Evolutionary conservation across 1,140 invertebrate genomes (phyloP), one percentile per base, ranked within the genome.

Genomic region (Hermetia illucens): DNA sequence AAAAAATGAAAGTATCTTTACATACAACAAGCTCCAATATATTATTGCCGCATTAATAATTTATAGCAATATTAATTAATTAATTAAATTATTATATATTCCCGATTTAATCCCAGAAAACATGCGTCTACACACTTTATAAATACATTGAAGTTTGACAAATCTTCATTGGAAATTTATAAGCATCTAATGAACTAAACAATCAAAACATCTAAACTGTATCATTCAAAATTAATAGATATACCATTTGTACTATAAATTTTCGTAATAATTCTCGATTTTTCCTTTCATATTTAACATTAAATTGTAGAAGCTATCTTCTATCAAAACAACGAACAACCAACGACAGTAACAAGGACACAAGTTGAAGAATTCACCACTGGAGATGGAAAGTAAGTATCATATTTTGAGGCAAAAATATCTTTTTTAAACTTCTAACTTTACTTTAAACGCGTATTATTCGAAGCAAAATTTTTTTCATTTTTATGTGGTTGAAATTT

Each of bases 301-400:
- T 66, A 54, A 55, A 66, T 64, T 3, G 59, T 64, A 34, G 55
- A 58, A 51, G 64, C 63, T 21, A 47, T 64, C 24, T 27, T 27
- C n/a, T 55, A 55, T 38, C 61, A 62, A 38, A 55, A 58, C 20
- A 44, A 53, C 39, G 46, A 55, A 24, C 46, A n/a, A n/a, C n/a
- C 54, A 32, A 46, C 51, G 29, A 47, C 52, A 18, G 47, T 38
- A 20, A 47, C 47, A 15, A 47, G 13, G 13, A 27, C 24, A 27
- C 13, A 8, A 27, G 13, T 27, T 27, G 24, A 27, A 13, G 13
- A 8, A 27, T 9, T 27, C 24, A 27, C 24, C 8, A 27, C 13
- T n/a, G n/a, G n/a, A 13, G 24, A 27, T 27, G 13, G 13, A 9
- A 27, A 27, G 24, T 27, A 13, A 27, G 24, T 27, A 27, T 27